Conservation (phyloP, 2,797 vertebrate species). For the Sardinella longiceps region DNA sequence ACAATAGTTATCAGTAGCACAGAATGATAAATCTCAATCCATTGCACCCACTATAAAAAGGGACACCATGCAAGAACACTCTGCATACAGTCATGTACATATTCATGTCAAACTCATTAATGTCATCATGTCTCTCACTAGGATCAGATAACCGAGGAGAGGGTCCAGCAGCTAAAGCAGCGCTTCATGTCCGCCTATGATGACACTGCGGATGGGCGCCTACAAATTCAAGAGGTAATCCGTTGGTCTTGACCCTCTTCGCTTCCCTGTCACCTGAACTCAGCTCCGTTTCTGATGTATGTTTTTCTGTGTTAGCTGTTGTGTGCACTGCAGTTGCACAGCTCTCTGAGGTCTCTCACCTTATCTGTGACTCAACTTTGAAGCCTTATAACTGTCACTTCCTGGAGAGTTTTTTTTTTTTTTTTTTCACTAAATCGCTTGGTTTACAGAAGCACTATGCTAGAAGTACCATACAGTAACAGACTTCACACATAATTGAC, state of each 20-base stretch:
- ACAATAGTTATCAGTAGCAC: too few relatives aligned
- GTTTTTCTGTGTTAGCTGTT: neutral
- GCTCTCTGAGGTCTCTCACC: neutral
- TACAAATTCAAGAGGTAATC: conserved; percentile 91
- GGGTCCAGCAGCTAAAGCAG: conserved; percentile 82
- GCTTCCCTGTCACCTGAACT: neutral
- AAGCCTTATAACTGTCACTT: neutral
- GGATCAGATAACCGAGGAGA: conserved; percentile 80
- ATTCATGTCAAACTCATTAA: conserved; percentile 42
- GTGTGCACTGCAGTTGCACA: neutral
- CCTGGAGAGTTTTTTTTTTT: neutral
- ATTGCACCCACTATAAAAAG: neutral
- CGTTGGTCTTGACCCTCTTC: neutral
- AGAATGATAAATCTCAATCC: too few relatives aligned
- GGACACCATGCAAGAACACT: neutral
- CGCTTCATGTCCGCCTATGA: conserved; percentile 82
- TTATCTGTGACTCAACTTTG: neutral
- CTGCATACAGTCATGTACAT: neutral
- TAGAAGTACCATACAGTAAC: neutral
- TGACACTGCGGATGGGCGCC: conserved; percentile 79
- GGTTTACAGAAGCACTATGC: neutral
- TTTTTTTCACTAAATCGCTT: neutral
- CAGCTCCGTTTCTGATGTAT: neutral
- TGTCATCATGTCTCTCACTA: conserved; percentile 53
- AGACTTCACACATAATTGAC: neutral